A percentile compares a stretch with the other conserved stretches of the same genome.
phyloP scores from a whole-genome alignment of 2,888 invertebrate genomes.

The Drosophila setosimentum region DNA sequence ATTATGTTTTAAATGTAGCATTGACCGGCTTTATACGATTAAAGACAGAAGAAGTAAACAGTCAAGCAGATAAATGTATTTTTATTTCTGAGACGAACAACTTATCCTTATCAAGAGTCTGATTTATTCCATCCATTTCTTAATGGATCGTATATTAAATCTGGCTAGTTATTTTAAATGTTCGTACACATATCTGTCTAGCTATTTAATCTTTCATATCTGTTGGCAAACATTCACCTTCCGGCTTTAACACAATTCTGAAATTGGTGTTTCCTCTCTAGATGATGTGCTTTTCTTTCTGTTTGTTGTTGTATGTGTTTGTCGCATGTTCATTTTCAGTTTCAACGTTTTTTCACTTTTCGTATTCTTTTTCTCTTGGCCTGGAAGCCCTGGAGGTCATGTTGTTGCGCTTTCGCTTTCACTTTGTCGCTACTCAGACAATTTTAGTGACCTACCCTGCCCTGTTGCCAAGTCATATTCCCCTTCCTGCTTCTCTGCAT shows the following conservation, averaged over 20 bases:
- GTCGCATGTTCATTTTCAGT: slow-evolving; percentile 71
- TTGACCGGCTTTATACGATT: not conserved
- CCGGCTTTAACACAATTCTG: slow-evolving; percentile 10
- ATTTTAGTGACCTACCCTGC: slow-evolving; percentile 58
- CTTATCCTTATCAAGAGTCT: not conserved
- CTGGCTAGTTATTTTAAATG: too few species aligned
- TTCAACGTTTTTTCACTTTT: slow-evolving; percentile 46
- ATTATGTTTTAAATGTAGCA: not conserved
- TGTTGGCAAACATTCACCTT: slow-evolving; percentile 6
- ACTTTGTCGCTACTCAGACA: slow-evolving; percentile 63
- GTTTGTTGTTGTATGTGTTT: slow-evolving; percentile 22
- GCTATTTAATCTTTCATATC: slow-evolving; percentile 1
- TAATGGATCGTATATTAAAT: not conserved
- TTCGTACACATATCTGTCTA: not conserved
- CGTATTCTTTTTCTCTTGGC: slow-evolving; percentile 29
- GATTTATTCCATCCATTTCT: not conserved
- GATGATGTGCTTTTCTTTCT: slow-evolving; percentile 3
- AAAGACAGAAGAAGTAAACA: too few species aligned
- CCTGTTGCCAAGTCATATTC: slow-evolving; percentile 4
- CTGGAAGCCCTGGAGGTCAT: slow-evolving; percentile 65
- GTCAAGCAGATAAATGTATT: not conserved
- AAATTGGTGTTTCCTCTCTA: slow-evolving; percentile 12
- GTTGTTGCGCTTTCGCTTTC: slow-evolving; percentile 60
- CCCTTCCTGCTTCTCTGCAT: not conserved
- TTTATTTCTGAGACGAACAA: not conserved